A percentile compares a stretch with the other conserved stretches of the same genome.
phyloP scores from a whole-genome alignment of 2,113 vertebrate genomes.

The Puntigrus tetrazona region DNA sequence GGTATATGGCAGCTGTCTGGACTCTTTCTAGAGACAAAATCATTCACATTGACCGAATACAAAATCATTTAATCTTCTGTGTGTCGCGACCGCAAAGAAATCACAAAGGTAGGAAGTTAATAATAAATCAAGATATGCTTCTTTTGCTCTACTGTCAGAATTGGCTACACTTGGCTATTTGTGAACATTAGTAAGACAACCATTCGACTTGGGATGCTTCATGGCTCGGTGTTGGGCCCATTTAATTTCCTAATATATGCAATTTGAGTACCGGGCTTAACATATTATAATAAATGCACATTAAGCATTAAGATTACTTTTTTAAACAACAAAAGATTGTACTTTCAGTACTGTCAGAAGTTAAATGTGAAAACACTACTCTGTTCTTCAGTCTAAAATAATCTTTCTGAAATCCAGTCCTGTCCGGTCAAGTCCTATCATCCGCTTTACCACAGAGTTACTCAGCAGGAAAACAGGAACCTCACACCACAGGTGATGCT shows the following conservation, averaged over 20 bases:
- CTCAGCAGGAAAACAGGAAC: slow-evolving; percentile 12
- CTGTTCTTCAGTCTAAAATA: neutral
- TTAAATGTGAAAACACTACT: neutral
- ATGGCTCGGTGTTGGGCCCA: neutral
- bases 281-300: neutral
- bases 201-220: neutral
- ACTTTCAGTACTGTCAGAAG: too few species aligned
- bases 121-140: neutral
- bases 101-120: neutral
- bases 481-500: neutral
- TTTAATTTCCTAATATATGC: neutral
- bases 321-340: neutral
- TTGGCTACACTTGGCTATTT: neutral
- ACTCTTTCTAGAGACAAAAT: slow-evolving; percentile 9
- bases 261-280: neutral
- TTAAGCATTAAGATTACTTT: too few species aligned
- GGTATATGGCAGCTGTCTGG: slow-evolving; percentile 10
- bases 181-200: neutral
- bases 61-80: neutral
- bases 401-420: neutral
- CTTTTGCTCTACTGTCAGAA: neutral
- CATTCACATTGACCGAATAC: slow-evolving; percentile 1
- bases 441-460: neutral
- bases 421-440: neutral
- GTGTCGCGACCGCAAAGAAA: neutral